Conservation (phyloP, 2,113 vertebrate genomes). For the Malurus melanocephalus region DNA sequence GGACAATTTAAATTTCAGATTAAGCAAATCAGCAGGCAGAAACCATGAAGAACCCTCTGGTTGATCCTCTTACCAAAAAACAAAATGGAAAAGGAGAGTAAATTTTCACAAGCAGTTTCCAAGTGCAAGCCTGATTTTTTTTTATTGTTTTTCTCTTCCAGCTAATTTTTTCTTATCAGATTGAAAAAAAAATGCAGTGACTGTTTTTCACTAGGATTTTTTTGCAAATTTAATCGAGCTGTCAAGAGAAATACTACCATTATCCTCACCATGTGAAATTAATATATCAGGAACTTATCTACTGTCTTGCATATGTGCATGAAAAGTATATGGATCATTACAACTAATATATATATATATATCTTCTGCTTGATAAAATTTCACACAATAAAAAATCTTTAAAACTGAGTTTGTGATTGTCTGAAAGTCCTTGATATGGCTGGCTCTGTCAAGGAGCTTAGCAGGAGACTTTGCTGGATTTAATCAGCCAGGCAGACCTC, state of each 20-base stretch:
- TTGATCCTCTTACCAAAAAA: neutral
- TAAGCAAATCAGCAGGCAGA: neutral
- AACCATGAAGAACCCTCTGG: neutral
- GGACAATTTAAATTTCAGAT: neutral
- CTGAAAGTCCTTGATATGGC: neutral
- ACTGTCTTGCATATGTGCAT: neutral
- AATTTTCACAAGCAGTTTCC: neutral
- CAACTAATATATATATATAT: neutral
- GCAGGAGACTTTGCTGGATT: conserved; percentile 11
- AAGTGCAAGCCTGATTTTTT: neutral
- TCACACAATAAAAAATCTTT: neutral
- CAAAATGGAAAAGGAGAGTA: neutral
- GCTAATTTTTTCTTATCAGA: neutral
- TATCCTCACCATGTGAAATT: neutral
- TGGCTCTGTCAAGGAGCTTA: conserved; percentile 1
- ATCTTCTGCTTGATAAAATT: neutral
- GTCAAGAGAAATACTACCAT: neutral
- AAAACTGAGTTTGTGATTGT: neutral
- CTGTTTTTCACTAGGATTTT: neutral
- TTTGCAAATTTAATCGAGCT: conserved; percentile 8
- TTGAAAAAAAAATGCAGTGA: neutral
- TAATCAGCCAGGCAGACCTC: conserved; percentile 31
- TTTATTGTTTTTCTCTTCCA: neutral
- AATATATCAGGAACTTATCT: neutral
- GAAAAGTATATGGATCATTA: neutral